Conservation (phyloP, 2,888 invertebrate genomes). For the Hemistola chrysoprasaria region DNA sequence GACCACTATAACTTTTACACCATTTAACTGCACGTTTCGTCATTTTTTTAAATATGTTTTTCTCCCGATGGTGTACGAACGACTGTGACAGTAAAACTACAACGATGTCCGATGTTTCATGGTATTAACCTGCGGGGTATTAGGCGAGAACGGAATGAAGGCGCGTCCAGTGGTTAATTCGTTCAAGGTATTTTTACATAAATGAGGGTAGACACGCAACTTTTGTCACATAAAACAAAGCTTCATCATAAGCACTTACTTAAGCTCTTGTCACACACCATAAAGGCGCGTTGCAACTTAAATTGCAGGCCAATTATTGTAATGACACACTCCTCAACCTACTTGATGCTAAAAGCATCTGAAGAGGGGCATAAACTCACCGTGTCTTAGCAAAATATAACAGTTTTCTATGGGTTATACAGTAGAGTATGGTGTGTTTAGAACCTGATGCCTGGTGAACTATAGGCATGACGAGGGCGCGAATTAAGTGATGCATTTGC, state of each 20-base stretch:
- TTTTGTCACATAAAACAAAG: conserved; percentile 8
- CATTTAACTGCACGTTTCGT: too few species aligned
- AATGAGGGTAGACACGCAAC: conserved; percentile 3
- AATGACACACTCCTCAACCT: conserved; percentile 24
- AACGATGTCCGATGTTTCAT: too few species aligned
- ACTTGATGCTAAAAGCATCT: conserved; percentile 30
- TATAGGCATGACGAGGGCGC: conserved; percentile 41
- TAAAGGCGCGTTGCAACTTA: conserved; percentile 16
- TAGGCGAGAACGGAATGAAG: too few species aligned
- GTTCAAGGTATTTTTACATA: neutral
- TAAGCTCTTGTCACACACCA: conserved; percentile 10
- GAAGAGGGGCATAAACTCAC: conserved; percentile 15
- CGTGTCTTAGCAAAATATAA: neutral
- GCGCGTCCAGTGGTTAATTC: too few species aligned
- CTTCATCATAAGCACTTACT: conserved; percentile 7
- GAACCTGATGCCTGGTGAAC: neutral
- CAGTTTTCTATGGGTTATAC: neutral
- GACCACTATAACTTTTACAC: too few species aligned
- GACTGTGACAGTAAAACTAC: too few species aligned
- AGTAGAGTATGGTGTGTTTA: neutral
- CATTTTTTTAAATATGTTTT: too few species aligned
- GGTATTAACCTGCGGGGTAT: too few species aligned
- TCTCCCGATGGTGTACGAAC: too few species aligned
- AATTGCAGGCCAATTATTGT: conserved; percentile 51
- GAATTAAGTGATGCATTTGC: conserved; percentile 60